Base-by-base conservation (phyloP, 2,797 vertebrate species). In the Jordanella pulchra region DNA sequence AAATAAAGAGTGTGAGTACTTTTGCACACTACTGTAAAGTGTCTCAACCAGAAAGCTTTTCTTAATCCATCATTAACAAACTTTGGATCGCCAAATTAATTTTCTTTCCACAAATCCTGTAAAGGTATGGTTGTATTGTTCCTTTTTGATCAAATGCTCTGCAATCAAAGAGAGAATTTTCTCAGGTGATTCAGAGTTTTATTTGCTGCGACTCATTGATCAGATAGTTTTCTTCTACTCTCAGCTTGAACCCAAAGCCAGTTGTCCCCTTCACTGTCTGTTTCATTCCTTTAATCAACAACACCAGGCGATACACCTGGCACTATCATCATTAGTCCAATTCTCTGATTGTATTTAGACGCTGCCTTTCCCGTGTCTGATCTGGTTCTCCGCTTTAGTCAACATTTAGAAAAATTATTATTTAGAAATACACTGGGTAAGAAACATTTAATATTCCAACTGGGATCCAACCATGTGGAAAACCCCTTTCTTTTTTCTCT, bases 231-330 rank as follows among this genome's bases (percentile, higher is more conserved):
- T 65, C 68, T 10, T 71, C 80, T n/a, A 14, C 71, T 79, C 89
- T 83, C 89, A 72, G 86, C 56, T 81, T 83, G 88, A 90, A 54
- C 88, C 0, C 82, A 10, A 67, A 15, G 72, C 78, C 81, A 42
- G 83, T 90, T 90, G 89, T 93, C 89, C 88, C 88, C 86, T 86
- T 90, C 79, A 45, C 91, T 74, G 79, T 76, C 86, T 77, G 64
- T 85, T 84, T 84, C 85, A 73, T 91, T 91, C 73, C 58, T 79
- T 87, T 91, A 92, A 93, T 93, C 89, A 93, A 90, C 91, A 91
- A 91, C 92, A 92, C 90, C 91, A 92, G 92, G 90, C 63, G 90
- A 79, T 85, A 89, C 92, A 92, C 92, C 92, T 93, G 92, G 87
- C 87, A 86, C 88, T 81, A 81, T 77, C 71, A 69, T 92, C 87